Evolutionary conservation across 2,888 invertebrate species (phyloP).

Genomic region (Agrotis segetum): DNA sequence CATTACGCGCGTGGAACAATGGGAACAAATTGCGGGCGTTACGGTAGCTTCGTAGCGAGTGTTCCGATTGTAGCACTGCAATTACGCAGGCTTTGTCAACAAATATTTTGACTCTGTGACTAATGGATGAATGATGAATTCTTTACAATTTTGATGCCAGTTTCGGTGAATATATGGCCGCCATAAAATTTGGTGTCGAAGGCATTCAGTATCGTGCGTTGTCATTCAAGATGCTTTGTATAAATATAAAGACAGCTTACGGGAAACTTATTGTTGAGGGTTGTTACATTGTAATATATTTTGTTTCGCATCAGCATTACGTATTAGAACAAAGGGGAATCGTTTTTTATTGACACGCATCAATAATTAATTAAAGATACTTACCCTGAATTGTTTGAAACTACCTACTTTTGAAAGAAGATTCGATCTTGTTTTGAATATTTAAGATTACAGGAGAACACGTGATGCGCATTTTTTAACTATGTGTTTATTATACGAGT

Average conservation of each 20-base stretch:
- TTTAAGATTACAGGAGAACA: slow-evolving; percentile 36
- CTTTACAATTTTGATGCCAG: slow-evolving; percentile 88
- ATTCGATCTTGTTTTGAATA: slow-evolving; percentile 29
- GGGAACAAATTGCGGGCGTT: slow-evolving; percentile 89
- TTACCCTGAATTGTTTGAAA: slow-evolving; percentile 47
- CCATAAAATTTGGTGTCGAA: slow-evolving; percentile 87
- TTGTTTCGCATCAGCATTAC: slow-evolving; percentile 72
- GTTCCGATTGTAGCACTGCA: slow-evolving; percentile 88
- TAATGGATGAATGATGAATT: slow-evolving; percentile 90
- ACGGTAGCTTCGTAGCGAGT: slow-evolving; percentile 90
- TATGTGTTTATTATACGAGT: slow-evolving; percentile 65
- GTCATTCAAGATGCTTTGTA: slow-evolving; percentile 85
- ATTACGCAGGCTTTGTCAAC: slow-evolving; percentile 88
- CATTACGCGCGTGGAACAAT: slow-evolving; percentile 87
- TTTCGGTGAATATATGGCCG: slow-evolving; percentile 87
- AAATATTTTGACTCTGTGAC: slow-evolving; percentile 89
- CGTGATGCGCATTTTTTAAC: slow-evolving; percentile 55
- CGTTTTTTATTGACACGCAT: slow-evolving; percentile 40
- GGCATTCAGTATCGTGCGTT: slow-evolving; percentile 83
- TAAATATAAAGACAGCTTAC: slow-evolving; percentile 80
- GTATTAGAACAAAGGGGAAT: slow-evolving; percentile 55
- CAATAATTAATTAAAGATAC: slow-evolving; percentile 49
- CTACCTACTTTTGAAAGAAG: slow-evolving; percentile 54
- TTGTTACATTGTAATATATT: slow-evolving; percentile 73
- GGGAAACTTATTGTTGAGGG: slow-evolving; percentile 82